Base-by-base conservation (phyloP, 2,797 vertebrate species). In the Okamejei kenojei region DNA sequence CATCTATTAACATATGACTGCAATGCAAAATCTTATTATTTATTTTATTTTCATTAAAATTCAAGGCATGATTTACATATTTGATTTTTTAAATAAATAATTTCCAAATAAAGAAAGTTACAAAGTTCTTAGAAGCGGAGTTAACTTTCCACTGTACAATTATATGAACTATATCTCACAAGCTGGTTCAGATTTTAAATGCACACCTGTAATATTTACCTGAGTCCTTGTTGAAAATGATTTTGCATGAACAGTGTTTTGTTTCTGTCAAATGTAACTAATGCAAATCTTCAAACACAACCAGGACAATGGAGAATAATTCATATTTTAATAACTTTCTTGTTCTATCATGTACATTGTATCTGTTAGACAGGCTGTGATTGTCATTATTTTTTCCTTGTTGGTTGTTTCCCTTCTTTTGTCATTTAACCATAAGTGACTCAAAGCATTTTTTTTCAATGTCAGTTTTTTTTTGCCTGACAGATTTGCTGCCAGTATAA, bases 291-390 rank as follows among this genome's bases (percentile, higher is more conserved):
- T 88, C 84, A 68, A 21, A 88, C 21, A 5, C 84, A 88, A 88
- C 15, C 29, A 68, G 29, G 63, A 65, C 29, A 88, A n/a, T 63
- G 61, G 61, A 65, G 26, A 26, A n/a, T 86, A 84, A 86, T 65
- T 68, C 61, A 65, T 88, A 88, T 88, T 88, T 35, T 65, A 65
- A 65, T 65, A 65, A 32, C 63, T 88, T 88, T 65, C 61, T 65
- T 35, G 9, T 21, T 35, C 15, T 88, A 61, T 68, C 61, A 88
- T 65, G 84, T 65, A 32, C 61, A 88, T 88, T 88, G 61, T 65
- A 68, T 68, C 1, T 88, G 17, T 88, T 68, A 63, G 1, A 15
- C n/a, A 88, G 9, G 17, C 26, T 15, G 63, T 88, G 35, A 61
- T 88, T 88, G 63, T 35, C 7, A 65, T 32, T 65, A 8, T 63